These are phyloP conservation scores for Poeciliopsis turneri DNA, from an alignment of 2,797 vertebrate species.

Conservation along the genomic window DNA sequence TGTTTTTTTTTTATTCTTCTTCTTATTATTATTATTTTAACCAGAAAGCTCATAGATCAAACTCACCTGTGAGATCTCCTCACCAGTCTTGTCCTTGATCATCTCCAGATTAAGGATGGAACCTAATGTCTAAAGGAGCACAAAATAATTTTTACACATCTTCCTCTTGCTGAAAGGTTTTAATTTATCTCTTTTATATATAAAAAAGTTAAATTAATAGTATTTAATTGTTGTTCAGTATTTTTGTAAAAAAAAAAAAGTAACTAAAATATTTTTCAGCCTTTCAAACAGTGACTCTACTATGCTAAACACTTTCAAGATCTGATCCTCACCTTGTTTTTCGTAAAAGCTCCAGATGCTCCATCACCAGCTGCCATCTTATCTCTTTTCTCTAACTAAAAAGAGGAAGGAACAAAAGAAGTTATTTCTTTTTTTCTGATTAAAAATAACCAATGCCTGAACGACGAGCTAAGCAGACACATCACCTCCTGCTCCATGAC, in stretches of 20 bases:
- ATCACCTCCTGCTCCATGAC: conserved; percentile 88
- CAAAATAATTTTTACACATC: neutral
- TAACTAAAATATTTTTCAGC: neutral
- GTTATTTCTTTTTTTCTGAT: neutral
- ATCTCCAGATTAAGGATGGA: conserved; percentile 91
- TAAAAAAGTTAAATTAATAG: neutral
- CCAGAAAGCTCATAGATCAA: neutral
- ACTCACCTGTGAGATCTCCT: conserved; percentile 90
- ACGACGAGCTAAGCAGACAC: neutral
- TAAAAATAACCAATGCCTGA: neutral
- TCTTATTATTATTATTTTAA: neutral
- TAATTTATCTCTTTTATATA: neutral
- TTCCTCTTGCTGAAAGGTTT: neutral
- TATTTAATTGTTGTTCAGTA: neutral
- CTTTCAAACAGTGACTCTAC: neutral
- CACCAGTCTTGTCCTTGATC: conserved; percentile 86
- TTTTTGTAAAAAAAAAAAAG: neutral
- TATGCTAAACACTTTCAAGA: neutral
- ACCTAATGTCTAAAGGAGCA: conserved; percentile 82
- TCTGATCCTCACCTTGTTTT: conserved; percentile 84
- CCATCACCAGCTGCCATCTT: conserved; percentile 52
- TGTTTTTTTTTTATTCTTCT: too few relatives aligned
- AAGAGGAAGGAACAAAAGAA: neutral
- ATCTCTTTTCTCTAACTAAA: conserved; percentile 79
- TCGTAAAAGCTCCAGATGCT: conserved; percentile 82